phyloP scores from a whole-genome alignment of 2,797 vertebrate genomes.

The Myotis daubentonii region DNA sequence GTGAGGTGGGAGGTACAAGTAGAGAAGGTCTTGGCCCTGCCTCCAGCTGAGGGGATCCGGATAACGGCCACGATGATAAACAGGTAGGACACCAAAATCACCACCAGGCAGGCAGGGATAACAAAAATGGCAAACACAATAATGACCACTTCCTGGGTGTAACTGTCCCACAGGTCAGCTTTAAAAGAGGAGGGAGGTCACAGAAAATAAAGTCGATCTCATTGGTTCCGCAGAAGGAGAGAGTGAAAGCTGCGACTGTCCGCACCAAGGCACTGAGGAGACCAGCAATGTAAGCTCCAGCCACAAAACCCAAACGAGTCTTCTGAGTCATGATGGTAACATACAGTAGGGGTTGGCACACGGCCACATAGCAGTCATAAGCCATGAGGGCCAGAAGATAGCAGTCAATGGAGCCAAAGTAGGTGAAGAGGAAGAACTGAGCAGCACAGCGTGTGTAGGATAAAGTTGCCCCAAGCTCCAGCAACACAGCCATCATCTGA shows the following conservation, averaged over 20 bases:
- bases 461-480: not conserved
- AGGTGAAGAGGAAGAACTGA: constrained; percentile 72
- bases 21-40: constrained; percentile 64
- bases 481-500: constrained; percentile 59
- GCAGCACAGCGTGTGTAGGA: not conserved
- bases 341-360: constrained; percentile 71
- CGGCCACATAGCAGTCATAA: constrained; percentile 64
- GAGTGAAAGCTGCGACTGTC: constrained; percentile 41
- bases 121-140: constrained; percentile 76
- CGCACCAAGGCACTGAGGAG: constrained; percentile 63
- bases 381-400: constrained; percentile 76
- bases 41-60: not conserved
- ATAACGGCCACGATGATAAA: constrained; percentile 51
- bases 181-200: constrained; percentile 76
- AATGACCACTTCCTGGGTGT: constrained; percentile 67
- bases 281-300: constrained; percentile 32
- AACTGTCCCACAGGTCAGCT: constrained; percentile 70
- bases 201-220: constrained; percentile 72
- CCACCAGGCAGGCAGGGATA: constrained; percentile 60
- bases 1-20: constrained; percentile 66
- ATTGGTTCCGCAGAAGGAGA: constrained; percentile 66
- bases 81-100: constrained; percentile 63
- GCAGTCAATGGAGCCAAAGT: constrained; percentile 66
- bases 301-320: not conserved
- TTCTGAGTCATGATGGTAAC: constrained; percentile 40